Conservation (phyloP, 1,140 invertebrate genomes). For the Samia ricini region DNA sequence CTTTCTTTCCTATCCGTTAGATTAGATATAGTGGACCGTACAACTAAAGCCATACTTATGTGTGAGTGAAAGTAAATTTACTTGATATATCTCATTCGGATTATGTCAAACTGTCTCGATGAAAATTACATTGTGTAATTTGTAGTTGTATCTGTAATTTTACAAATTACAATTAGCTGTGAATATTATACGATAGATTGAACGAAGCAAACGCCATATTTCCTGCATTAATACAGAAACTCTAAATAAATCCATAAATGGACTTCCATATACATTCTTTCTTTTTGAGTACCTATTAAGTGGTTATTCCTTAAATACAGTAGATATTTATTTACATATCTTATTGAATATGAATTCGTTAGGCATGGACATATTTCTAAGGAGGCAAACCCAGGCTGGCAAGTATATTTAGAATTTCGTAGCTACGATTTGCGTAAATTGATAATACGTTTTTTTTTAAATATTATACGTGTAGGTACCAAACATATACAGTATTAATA, state of each 20-base stretch:
- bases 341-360: too few species aligned
- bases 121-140: not conserved
- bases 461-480: too few species aligned
- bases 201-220: too few species aligned
- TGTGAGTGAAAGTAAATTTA: conserved; percentile 6
- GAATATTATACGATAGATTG: not conserved
- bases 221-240: too few species aligned
- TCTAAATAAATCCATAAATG: too few species aligned
- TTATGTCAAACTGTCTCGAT: not conserved
- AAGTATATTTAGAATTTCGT: too few species aligned
- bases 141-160: not conserved
- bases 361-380: too few species aligned
- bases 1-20: not conserved
- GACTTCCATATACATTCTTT: too few species aligned
- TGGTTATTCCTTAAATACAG: too few species aligned
- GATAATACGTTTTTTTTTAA: not conserved
- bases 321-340: too few species aligned
- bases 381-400: too few species aligned
- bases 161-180: not conserved
- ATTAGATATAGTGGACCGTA: conserved; percentile 2
- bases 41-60: not conserved
- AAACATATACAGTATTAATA: not conserved
- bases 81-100: conserved; percentile 5
- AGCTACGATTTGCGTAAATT: not conserved
- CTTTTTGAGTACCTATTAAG: too few species aligned